Conservation (phyloP, 2,113 vertebrate genomes). For the Colaptes auratus region DNA sequence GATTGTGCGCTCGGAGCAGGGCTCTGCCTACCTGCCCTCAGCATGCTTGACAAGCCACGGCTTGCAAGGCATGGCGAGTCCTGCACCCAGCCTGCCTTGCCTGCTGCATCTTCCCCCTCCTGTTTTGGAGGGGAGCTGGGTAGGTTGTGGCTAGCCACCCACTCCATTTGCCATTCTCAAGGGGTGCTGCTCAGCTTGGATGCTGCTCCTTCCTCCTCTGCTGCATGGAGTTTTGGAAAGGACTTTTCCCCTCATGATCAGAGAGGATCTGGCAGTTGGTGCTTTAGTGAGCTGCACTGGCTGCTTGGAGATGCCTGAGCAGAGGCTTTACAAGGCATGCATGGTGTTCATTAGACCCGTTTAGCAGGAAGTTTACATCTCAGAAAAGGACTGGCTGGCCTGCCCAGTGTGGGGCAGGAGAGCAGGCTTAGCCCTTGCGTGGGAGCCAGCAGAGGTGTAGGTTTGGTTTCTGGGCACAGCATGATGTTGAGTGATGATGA, state of each 20-base stretch:
- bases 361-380: neutral
- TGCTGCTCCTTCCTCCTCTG: neutral
- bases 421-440: neutral
- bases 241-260: neutral
- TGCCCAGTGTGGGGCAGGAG: neutral
- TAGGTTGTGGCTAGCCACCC: neutral
- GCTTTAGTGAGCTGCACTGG: neutral
- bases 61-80: neutral
- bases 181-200: neutral
- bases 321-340: neutral
- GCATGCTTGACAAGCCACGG: neutral
- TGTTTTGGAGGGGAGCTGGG: neutral
- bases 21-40: conserved; percentile 28
- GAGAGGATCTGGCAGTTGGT: neutral
- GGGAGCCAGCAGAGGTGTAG: neutral
- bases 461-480: neutral
- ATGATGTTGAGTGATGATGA: neutral
- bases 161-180: neutral
- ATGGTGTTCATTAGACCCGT: neutral
- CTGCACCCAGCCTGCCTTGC: rapidly evolving
- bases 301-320: neutral
- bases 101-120: neutral
- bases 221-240: neutral
- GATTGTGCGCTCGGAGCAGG: neutral
- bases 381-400: neutral